Evolutionary conservation across 2,888 invertebrate species (phyloP), one percentile per base, ranked within the genome.

Genomic region (Eumacrocentrus americanus): DNA sequence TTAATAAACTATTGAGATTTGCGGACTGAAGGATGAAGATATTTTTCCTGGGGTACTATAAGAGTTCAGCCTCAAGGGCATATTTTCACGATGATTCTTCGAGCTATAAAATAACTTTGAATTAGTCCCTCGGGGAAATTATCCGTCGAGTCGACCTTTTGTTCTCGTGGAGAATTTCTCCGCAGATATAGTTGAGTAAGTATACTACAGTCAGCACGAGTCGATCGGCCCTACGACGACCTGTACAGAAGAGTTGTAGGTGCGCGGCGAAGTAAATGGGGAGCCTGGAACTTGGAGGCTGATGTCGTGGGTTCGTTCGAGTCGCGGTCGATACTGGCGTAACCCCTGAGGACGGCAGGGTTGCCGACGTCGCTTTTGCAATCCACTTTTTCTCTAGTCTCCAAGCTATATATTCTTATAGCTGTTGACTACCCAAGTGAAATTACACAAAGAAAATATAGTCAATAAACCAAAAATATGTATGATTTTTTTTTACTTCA

Each of bases 241-340:
- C 5, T 12, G 29, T 29, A 29, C 72, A 4, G 7, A 9, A 16
- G 18, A 7, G 18, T 42, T 3, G 7, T 9, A 14, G 42, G 9
- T 18, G 18, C n/a, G 16, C 46, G 23, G 20, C 25, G 69, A 64
- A 69, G 64, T 68, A 65, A 65, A 64, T 63, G 67, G 63, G 53
- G 62, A 71, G 73, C 73, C 70, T 73, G 74, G 70, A 71, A 72
- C 70, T 71, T 4, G 42, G 7, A 1, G 61, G 29, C 29, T 29
- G 29, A 29, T 29, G 29, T 29, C 29, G 29, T 29, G 29, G 29
- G 29, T 29, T 29, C n/a, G n/a, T n/a, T n/a, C 12, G 69, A 60
- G 70, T 68, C 68, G 72, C 76, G 76, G 75, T 76, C 77, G 77
- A 77, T 77, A 77, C 71, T 47, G 71, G 29, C 57, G 62, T 60